A percentile compares a stretch with the other conserved stretches of the same genome.
phyloP scores from a whole-genome alignment of 2,113 vertebrate genomes.

The Nicator chloris region DNA sequence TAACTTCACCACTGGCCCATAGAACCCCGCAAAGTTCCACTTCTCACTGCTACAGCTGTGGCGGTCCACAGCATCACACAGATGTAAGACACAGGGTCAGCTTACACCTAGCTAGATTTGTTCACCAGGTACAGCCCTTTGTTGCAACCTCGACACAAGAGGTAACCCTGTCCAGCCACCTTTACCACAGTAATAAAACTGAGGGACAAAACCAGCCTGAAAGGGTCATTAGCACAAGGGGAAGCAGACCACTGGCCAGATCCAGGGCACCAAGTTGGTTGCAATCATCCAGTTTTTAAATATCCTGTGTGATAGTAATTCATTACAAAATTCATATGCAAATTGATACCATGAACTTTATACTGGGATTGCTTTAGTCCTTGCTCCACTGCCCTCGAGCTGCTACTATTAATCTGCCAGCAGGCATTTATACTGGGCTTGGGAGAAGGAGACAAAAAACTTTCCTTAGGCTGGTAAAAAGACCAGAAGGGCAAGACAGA shows the following conservation, averaged over 20 bases:
- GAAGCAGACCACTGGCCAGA: background rate
- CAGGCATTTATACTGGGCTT: rapidly evolving
- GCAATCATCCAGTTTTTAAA: background rate
- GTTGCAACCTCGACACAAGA: rapidly evolving
- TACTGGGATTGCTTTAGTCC: background rate
- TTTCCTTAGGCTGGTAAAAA: background rate
- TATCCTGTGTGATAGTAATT: background rate
- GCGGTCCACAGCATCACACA: background rate
- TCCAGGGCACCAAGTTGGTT: background rate
- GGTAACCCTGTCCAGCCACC: background rate
- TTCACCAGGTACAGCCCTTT: background rate
- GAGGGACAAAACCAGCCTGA: background rate
- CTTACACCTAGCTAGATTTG: background rate
- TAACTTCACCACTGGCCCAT: background rate
- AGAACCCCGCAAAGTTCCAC: rapidly evolving
- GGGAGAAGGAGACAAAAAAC: background rate
- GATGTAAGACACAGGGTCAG: background rate
- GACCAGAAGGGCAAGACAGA: background rate
- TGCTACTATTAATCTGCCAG: background rate
- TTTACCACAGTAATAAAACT: background rate
- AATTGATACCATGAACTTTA: background rate
- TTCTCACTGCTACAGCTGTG: background rate
- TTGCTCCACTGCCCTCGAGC: background rate
- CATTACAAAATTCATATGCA: background rate
- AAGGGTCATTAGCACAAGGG: background rate